A percentile compares a stretch with the other conserved stretches of the same genome.
Conservation (phyloP, 2,113 vertebrate species). For the Chinchilla lanigera region DNA sequence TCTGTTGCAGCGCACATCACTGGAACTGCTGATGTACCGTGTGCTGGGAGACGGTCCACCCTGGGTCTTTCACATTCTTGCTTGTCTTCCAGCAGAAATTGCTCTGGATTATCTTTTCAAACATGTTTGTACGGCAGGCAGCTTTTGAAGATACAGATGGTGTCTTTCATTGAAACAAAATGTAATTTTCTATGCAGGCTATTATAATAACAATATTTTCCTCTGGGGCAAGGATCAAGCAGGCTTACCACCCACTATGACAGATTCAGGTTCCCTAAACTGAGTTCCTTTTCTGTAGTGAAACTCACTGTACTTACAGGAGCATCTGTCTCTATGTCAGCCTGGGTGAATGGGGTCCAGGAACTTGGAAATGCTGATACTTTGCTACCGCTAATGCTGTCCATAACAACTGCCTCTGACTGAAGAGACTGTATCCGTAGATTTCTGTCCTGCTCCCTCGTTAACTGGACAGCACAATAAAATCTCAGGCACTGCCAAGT, state of each 20-base stretch:
- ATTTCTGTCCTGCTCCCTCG: background rate
- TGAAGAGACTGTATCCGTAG: background rate
- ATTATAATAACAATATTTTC: background rate
- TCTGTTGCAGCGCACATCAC: background rate
- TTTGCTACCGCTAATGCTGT: background rate
- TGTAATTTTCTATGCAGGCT: background rate
- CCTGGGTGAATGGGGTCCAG: background rate
- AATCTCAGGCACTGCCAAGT: background rate
- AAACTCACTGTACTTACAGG: background rate
- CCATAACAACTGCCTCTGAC: background rate
- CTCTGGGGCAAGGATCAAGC: background rate
- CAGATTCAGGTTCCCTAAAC: background rate
- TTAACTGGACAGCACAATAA: background rate
- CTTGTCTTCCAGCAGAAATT: background rate
- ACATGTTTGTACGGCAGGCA: background rate
- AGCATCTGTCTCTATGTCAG: background rate
- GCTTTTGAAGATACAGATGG: background rate
- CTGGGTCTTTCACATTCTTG: background rate
- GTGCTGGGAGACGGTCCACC: background rate
- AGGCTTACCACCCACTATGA: background rate
- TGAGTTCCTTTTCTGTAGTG: background rate
- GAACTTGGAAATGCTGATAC: background rate
- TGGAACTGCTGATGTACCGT: background rate
- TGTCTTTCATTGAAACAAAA: background rate
- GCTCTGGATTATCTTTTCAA: background rate